Evolutionary conservation across 2,797 vertebrate genomes (phyloP), one percentile per base, ranked within the genome.

Genomic region (Adrianichthys oophorus): DNA sequence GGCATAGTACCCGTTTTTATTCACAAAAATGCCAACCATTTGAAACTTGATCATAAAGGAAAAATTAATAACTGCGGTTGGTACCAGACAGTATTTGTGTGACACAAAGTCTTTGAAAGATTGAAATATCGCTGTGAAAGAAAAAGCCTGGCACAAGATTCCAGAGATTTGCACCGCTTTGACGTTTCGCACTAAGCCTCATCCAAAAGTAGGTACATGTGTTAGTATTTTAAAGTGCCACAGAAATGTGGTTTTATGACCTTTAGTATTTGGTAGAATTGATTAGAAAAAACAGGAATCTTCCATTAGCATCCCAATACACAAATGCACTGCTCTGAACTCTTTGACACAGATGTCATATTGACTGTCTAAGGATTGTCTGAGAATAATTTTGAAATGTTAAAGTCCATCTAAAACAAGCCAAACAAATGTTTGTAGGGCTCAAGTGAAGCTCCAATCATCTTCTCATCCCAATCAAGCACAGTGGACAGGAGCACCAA

Each of bases 311-410:
- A 84, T 76, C 78, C 83, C 79, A 80, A 84, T 79, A 73, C 74
- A 64, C 82, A 85, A 76, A 85, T 82, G 79, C 82, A 70, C 73
- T 67, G 77, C 82, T 84, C 78, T 77, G 79, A 84, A 84, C 81
- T 79, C 63, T 82, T 75, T 83, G 78, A 85, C 80, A 81, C 78
- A 71, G 82, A 73, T 85, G 78, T 83, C 77, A 82, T 80, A 61
- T 69, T 71, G 71, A 69, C 68, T 59, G 66, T 78, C 75, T 64
- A 63, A 70, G 70, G 78, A 65, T 67, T 76, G 68, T 53, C 26
- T 37, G 10, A 37, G 32, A 37, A 65, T 71, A 86, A 76, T 74
- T 82, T 83, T 77, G 60, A 58, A 74, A 78, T 74, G 81, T 70
- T 51, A 51, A 70, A 84, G 64, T 56, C 65, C 63, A 69, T 65